Percentiles rank a stretch among this genome's conserved stretches.
Conservation (phyloP, 2,797 vertebrate species). For the Cuculus canorus region DNA sequence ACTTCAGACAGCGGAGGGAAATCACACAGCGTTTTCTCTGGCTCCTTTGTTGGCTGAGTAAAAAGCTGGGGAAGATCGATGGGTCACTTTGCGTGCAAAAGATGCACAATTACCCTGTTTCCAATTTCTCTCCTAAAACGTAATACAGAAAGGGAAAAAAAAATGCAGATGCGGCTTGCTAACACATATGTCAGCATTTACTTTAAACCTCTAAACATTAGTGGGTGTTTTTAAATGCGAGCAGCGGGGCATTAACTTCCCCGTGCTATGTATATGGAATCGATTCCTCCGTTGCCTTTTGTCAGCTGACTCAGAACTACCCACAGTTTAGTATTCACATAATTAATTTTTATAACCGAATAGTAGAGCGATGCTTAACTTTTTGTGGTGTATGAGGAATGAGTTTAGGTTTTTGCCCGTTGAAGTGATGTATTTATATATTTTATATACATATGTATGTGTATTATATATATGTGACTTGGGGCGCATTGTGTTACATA, state of each 20-base stretch:
- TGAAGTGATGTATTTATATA: too few relatives aligned
- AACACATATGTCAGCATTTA: background rate
- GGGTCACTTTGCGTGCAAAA: background rate
- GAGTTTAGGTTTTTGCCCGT: background rate
- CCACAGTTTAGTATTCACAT: background rate
- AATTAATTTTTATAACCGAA: background rate
- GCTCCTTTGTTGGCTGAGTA: background rate
- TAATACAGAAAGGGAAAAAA: background rate
- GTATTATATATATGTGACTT: background rate
- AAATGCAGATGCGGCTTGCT: background rate
- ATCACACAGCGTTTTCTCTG: rapidly evolving
- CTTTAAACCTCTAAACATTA: background rate
- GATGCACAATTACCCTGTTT: background rate
- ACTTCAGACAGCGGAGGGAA: background rate
- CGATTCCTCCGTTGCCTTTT: background rate
- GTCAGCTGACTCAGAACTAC: background rate
- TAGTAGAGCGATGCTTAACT: background rate
- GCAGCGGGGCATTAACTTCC: background rate
- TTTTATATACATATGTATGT: background rate
- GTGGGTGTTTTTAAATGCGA: background rate
- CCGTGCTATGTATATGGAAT: background rate
- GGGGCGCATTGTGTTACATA: background rate
- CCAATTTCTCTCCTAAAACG: background rate
- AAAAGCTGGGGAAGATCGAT: background rate
- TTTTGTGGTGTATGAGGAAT: background rate